Base-by-base conservation (phyloP, 2,888 invertebrate species). In the Phaonia tiefii region DNA sequence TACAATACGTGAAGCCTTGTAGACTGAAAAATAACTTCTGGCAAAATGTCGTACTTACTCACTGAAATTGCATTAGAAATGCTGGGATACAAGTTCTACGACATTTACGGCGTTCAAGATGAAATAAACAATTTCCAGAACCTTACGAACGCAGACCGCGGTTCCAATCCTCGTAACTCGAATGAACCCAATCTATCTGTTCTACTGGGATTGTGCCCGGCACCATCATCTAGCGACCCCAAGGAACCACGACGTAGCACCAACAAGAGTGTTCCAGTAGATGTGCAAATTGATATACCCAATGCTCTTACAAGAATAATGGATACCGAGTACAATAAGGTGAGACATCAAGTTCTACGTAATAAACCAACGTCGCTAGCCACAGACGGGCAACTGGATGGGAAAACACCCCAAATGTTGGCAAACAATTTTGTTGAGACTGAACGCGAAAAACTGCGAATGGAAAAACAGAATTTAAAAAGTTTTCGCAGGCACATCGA, bases 1-100 rank as follows among this genome's bases (percentile, higher is more conserved):
- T 58, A 25, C 4, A 8, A 17, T 10, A 26, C 11, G 13, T 20
- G 26, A 31, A 31, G 31, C 26, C 15, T 17, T 49, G 8, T 13
- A 15, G 15, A 8, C 17, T 22, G 7, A 22, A 22, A 1, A 60
- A 39, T 37, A 60, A 37, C 25, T 11, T 8, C 31, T 8, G 49
- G 2, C 11, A 71, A 49, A 60, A 89, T 89, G 89, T 89, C 90
- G 0, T 88, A 89, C 66, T 83, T 90, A n/a, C 83, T 89, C 0
- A 90, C 90, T 0, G 89, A 89, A 87, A 89, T 89, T 10, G 89
- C 90, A 1, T 84, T 89, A 1, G 89, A 90, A 85, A 89, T 90
- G 90, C 70, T 90, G 51, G 89, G 89, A n/a, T 90, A 88, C 60
- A 90, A 88, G 75, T 89, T 88, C 56, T 90, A 89, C 75, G 89